Base-by-base conservation (phyloP, 2,888 invertebrate species). In the Cheiracanthium punctorium region DNA sequence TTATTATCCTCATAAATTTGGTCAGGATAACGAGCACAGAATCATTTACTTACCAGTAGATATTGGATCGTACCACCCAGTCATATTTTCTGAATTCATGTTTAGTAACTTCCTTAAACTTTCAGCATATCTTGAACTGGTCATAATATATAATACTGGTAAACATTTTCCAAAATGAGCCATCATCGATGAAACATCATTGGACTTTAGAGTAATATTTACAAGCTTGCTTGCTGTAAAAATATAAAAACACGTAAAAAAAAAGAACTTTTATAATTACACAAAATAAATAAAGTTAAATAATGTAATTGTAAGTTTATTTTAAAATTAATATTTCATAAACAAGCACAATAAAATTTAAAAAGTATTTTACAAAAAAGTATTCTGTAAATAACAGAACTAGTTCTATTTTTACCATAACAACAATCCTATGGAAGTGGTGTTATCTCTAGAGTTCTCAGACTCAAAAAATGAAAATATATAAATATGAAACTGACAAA, bases 71-170 rank as follows among this genome's bases (percentile, higher is more conserved):
- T 93, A 94, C 89, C 92, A 93, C 24, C 91, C 91, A 37, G 10
- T 4, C 37, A 7, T 37, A 10, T 37, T 37, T 37, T 94, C 93
- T 72, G 92, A 92, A n/a, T n/a, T n/a, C 95, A 97, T 95, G 75
- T 95, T 94, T 52, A 97, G 92, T 33, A 93, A 92, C 89, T 94
- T 94, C 77, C 96, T 93, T 79, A 97, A 94, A 89, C 94, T 94
- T 32, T 92, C 92, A 20, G 95, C 96, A 91, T 95, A 94, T 69
- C 92, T 93, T 77, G 94, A 94, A 89, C 94, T 94, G 20, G 95
- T 94, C 90, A 96, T 96, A 89, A 97, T 93, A 92, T 97, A 96
- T 89, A 97, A 92, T 0, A 96, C 95, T 7, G 96, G 95, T 91
- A 96, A 92, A 0, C 93, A 92, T 91, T 94, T 95, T 2, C 95